Conservation (phyloP, 1,140 invertebrate species). For the Palaemon carinicauda region DNA sequence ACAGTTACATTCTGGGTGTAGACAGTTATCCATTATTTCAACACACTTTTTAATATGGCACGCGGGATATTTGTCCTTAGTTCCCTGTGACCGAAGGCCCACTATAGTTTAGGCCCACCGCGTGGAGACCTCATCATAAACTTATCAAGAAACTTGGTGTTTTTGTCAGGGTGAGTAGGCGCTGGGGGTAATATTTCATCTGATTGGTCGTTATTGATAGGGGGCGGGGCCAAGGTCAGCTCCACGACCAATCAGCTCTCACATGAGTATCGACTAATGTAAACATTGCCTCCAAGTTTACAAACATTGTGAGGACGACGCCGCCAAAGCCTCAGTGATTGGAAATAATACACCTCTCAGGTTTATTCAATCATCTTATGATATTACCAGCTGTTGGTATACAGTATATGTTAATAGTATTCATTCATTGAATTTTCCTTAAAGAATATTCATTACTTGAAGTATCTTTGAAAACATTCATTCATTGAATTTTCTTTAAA, state of each 20-base stretch:
- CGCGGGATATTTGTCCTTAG: not conserved
- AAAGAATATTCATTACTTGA: too few species aligned
- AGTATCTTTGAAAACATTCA: too few species aligned
- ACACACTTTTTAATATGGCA: not conserved
- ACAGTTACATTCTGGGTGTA: conserved; percentile 19
- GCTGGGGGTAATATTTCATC: conserved; percentile 12
- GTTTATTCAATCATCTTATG: too few species aligned
- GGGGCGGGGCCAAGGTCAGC: conserved; percentile 18
- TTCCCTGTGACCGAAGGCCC: not conserved
- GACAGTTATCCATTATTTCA: conserved; percentile 28
- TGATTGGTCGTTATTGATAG: conserved; percentile 38
- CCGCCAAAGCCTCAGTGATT: not conserved
- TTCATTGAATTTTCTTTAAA: too few species aligned
- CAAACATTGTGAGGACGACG: not conserved
- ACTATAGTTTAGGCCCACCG: too few species aligned
- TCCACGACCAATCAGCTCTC: not conserved
- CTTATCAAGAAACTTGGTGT: conserved; percentile 7
- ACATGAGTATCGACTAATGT: conserved; percentile 21
- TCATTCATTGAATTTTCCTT: too few species aligned
- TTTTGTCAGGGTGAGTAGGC: conserved; percentile 3
- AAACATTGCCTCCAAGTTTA: conserved; percentile 15
- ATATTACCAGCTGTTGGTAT: too few species aligned
- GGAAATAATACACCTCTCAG: not conserved
- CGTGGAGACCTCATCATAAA: conserved; percentile 9
- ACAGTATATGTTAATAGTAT: too few species aligned